Base-by-base conservation (phyloP, 2,888 invertebrate species). In the Drosophila melanosoma region DNA sequence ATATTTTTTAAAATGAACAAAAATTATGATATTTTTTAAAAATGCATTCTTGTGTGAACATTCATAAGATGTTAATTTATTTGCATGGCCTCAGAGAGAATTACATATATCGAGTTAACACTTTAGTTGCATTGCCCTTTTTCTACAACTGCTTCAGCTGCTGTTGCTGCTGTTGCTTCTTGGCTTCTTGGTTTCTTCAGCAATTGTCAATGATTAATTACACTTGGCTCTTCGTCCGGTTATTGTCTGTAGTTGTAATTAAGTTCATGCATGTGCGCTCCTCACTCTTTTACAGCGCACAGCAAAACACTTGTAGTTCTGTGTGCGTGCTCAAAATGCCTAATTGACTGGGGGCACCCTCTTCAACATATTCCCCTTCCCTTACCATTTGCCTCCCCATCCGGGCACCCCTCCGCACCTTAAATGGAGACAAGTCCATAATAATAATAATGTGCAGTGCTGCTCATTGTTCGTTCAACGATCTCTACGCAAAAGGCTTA, bases 241-340 rank as follows among this genome's bases (percentile, higher is more conserved):
- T 63, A 53, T 65, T 45, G 20, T 45, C 45, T 15, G 62, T 72
- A 72, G 51, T 70, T 79, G 69, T 84, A 83, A 89, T 84, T 89
- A 76, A 84, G 85, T 81, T 74, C 74, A 78, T 79, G 45, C 45
- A 45, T 45, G 23, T 45, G 65, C 69, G 76, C 69, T 60, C 59
- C 65, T 59, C 52, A 54, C 58, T 63, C 60, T 74, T 66, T 23
- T 63, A 40, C 58, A 48, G 48, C n/a, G 66, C 57, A 45, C 52
- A 61, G 65, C 69, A 42, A 42, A 74, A 72, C 82, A 87, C 90
- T 87, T 89, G 89, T 89, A 83, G 74, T 81, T 79, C 87, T 87
- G 83, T 87, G 86, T 90, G 83, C 86, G 90, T 87, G 86, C 89
- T 83, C 73, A 88, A 86, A 87, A 81, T 90, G 87, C 74, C 77